Evolutionary conservation across 1,140 invertebrate species (phyloP), one percentile per base, ranked within the genome.

Genomic region (Sminthurinus signatus): DNA sequence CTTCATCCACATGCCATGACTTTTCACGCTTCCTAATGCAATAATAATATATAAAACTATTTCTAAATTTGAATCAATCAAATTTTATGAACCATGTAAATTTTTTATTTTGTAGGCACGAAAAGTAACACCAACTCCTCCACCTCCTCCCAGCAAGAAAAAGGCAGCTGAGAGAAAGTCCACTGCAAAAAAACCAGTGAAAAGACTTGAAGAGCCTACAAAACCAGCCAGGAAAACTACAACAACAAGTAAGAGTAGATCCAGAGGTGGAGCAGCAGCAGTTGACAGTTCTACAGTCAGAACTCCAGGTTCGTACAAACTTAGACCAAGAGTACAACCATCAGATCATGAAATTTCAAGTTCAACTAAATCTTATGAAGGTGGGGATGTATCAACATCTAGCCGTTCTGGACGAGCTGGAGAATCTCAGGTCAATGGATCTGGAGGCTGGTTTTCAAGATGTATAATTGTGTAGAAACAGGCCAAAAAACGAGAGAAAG

Each of bases 361-460:
- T 15, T 8, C 5, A 5, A 36, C 32, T 8, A 36, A 36, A 36
- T 8, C 15, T 36, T 36, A 36, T 15, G 32, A 36, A 15, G 32
- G 15, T 36, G 32, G 15, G 32, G 5, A n/a, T n/a, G n/a, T 36
- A 15, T 36, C 32, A 5, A 36, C 32, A 36, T 36, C 32, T 36
- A 15, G 32, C n/a, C n/a, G 15, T 8, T 15, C 5, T 5, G 32
- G 32, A 48, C 5, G 4, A 48, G 44, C 44, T 8, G n/a, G 44
- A n/a, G 17, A 23, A 5, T 5, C 44, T 8, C n/a, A 5, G 15
- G 32, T 36, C 29, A 56, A 43, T 23, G 25, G 57, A 17, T 36
- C 32, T 2, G 43, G 57, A 0, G 57, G 57, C 0, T 59, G 57
- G 57, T 29, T 59, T 17, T 59, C 57, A 27, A 44, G 43, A 46